Base-by-base conservation (phyloP, 2,113 vertebrate genomes). In the Rhinichthys klamathensis region DNA sequence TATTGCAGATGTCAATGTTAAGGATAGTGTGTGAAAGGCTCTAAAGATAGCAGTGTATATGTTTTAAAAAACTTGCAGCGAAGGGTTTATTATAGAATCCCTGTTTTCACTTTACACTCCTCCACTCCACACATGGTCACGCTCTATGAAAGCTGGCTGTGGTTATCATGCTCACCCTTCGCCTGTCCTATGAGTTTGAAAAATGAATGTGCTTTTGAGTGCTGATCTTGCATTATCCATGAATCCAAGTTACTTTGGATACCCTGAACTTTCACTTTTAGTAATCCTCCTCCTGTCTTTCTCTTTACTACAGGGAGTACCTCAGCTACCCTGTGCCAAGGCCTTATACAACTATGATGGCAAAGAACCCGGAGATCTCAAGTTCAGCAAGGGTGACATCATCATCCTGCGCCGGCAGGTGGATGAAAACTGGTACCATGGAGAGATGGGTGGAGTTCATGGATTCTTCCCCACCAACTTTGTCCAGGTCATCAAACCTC, bases 401-500 rank as follows among this genome's bases (percentile, higher is more conserved):
- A 97, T 99, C 93, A 97, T 99, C 92, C 94, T 99, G 90, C 97
- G 98, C 70, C 95, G 98, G 79, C 98, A 99, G 90, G 97, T 99
- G 92, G 98, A 99, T 90, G 98, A 99, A 87, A 99, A 99, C 93
- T 99, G 98, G 98, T 99, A 96, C 92, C 98, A 99, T 0, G 98
- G 98, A 4, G 98, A 99, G 94, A 95, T 98, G 93, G 97, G 95
- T 0, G 97, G 97, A 9, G 90, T 97, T 77, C 98, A 99, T 51
- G 98, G 98, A 90, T 99, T 99, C 92, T 99, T 99, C 92, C 98
- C 98, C 89, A 98, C 97, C 88, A 99, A 96, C 93, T 99, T 99
- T 41, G 98, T 99, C 88, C 98, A 99, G 93, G 96, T 99, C 90
- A 96, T 99, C 92, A 99, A 99, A 92, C 97, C 98, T 25, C 96